These are phyloP conservation scores for Halichoerus grypus DNA, from an alignment of 2,113 vertebrate genomes.

Conservation along the genomic window DNA sequence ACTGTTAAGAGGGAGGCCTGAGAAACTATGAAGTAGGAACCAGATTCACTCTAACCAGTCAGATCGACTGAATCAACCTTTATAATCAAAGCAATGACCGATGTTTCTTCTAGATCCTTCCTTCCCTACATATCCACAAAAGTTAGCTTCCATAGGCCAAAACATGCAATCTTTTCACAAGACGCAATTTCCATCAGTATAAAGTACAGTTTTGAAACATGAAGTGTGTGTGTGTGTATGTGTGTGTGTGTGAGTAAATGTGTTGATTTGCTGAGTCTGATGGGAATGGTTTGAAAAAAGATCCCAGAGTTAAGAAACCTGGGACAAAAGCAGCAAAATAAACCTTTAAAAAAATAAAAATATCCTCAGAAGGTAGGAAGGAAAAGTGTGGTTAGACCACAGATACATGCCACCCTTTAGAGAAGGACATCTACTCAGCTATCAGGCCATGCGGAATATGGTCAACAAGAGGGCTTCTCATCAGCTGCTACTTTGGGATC, in stretches of 20 bases:
- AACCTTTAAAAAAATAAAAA: not conserved
- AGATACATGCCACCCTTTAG: not conserved
- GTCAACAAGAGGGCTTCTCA: not conserved
- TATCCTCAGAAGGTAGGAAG: not conserved
- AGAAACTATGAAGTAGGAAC: not conserved
- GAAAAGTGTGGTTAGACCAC: not conserved
- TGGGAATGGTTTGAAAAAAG: not conserved
- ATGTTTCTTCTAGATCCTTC: not conserved
- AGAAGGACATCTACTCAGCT: not conserved
- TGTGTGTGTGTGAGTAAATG: not conserved
- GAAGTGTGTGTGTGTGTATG: not conserved
- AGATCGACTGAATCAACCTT: not conserved
- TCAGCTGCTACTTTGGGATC: not conserved
- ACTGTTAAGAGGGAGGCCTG: not conserved
- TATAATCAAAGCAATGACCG: not conserved
- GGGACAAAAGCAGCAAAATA: not conserved
- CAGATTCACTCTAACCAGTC: not conserved
- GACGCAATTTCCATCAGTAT: not conserved
- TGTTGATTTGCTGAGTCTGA: not conserved
- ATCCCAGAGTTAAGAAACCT: constrained; percentile 5
- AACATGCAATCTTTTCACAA: not conserved
- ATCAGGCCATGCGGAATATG: not conserved
- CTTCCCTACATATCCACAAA: not conserved
- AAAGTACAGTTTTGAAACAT: not conserved
- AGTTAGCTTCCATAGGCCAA: not conserved